phyloP scores from a whole-genome alignment of 2,113 vertebrate genomes.

The Myrmecobius fasciatus region DNA sequence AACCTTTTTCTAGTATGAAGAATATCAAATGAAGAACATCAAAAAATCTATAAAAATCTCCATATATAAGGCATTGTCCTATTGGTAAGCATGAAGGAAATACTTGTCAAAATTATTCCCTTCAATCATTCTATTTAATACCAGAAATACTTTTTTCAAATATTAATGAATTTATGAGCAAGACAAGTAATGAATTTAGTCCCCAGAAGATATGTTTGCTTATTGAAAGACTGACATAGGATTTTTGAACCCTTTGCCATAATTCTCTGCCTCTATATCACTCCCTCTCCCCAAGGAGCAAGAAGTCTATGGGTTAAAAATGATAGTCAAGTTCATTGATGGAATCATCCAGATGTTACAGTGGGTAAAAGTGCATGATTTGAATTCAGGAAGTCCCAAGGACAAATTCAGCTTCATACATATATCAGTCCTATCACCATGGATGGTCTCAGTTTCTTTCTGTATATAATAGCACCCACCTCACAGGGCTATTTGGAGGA shows the following conservation, averaged over 20 bases:
- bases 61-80: not conserved
- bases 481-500: not conserved
- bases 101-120: not conserved
- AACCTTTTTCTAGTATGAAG: not conserved
- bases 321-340: not conserved
- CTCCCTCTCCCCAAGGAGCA: not conserved
- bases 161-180: not conserved
- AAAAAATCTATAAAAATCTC: not conserved
- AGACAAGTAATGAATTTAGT: not conserved
- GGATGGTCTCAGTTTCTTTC: not conserved
- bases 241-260: not conserved
- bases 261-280: not conserved
- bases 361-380: not conserved
- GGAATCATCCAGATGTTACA: not conserved
- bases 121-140: not conserved
- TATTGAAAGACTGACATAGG: not conserved
- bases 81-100: not conserved
- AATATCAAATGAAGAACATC: not conserved
- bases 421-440: not conserved
- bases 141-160: not conserved
- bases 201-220: not conserved
- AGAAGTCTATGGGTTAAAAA: not conserved
- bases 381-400: not conserved
- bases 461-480: not conserved
- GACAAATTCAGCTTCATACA: not conserved